Base-by-base conservation (phyloP, 2,888 invertebrate species). In the Thymelicus sylvestris region DNA sequence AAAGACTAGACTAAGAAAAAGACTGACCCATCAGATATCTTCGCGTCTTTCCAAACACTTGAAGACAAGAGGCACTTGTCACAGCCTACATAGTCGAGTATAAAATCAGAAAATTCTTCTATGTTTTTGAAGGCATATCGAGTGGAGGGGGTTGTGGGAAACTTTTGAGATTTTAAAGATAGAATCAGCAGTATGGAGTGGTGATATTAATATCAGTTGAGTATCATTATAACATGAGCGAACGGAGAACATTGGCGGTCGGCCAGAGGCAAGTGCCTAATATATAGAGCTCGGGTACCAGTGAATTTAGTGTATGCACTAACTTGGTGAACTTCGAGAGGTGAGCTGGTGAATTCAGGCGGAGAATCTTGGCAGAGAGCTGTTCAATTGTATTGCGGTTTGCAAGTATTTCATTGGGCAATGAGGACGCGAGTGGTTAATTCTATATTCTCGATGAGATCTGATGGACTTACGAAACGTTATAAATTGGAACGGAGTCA, bases 261-360 rank as follows among this genome's bases (percentile, higher is more conserved):
- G 65, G 78, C 80, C 80, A 80, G 77, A 44, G 66, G 62, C 66
- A 67, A 71, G 67, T 65, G 75, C 74, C 72, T 72, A 73, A 74
- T 77, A 74, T 76, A 73, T 74, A 72, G 71, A 72, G 71, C 71
- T 72, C 70, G 72, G 69, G 39, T 65, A 50, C 59, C 48, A 70
- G 69, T 69, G 64, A 64, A 69, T 70, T 66, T 65, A 70, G 65
- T 61, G 70, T 65, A 70, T 68, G 63, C 19, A 69, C 59, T 69
- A 64, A 70, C 70, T 70, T 15, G 44, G 68, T 48, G 70, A 60
- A 70, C 59, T 70, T 65, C 50, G 60, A 70, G 60, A 70, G 70
- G 65, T 60, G 65, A 65, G 60, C 50, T 50, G 69, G 69, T 47
- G 68, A 50, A 31, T 38, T 62, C 31, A 50, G 60, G 38, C 47